Base-by-base conservation (phyloP, 2,797 vertebrate species). In the Champsocephalus gunnari region DNA sequence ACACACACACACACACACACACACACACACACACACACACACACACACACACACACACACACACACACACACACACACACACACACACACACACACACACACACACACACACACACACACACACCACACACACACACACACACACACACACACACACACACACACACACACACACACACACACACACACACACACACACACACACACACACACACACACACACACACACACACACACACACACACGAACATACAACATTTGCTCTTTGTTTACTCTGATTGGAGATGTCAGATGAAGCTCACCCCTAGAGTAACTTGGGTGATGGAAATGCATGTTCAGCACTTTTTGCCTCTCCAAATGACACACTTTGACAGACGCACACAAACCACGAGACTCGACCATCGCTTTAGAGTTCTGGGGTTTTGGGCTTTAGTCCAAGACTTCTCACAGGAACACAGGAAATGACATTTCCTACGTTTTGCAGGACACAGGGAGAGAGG, bases 381-480 rank as follows among this genome's bases (percentile, higher is more conserved):
- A 53, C 60, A 77, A 82, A 84, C 81, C 73, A 85, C 32, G 2
- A 85, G 66, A 85, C 64, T 49, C 69, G 77, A 78, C 85, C 83
- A 71, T 83, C 44, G 57, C 65, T 73, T 85, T 68, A 56, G 56
- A 84, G 73, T 78, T 90, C 70, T 92, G 66, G 76, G 82, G 73
- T 80, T 91, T 86, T 90, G 86, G 91, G 88, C 82, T 63, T 58
- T 13, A 43, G 77, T 92, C 90, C 93, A 94, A 90, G 88, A 84
- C 82, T 87, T 81, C 71, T 89, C 88, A 81, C 86, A 92, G 89
- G 84, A 95, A 94, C 89, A 92, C 93, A 95, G 95, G 95, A 95
- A 95, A 95, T 94, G 88, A 94, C 94, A 94, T 94, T 95, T 95
- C 94, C 95, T 94, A 92, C 79, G 65, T 90, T 90, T 92, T 89